These are phyloP conservation scores for Archocentrus centrarchus DNA, from an alignment of 2,113 vertebrate genomes.

Conservation along the genomic window DNA sequence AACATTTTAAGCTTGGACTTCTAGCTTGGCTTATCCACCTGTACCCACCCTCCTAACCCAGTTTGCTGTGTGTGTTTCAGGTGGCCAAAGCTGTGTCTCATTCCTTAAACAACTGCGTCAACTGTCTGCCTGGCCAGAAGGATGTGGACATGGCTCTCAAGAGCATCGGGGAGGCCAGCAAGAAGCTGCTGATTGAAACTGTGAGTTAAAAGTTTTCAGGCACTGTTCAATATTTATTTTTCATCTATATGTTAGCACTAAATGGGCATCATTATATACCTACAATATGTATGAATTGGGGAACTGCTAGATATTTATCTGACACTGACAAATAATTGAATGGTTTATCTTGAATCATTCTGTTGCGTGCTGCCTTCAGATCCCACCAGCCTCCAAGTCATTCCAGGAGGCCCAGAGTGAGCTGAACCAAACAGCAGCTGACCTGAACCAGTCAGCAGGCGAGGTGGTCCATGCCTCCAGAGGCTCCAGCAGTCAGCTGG, in stretches of 20 bases:
- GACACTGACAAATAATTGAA: neutral
- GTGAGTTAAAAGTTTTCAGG: constrained; percentile 78
- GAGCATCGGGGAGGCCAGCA: constrained; percentile 98
- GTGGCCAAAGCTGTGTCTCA: constrained; percentile 98
- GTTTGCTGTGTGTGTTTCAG: constrained; percentile 73
- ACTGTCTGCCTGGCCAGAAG: constrained; percentile 98
- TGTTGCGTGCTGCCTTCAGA: constrained; percentile 70
- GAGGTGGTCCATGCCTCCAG: constrained; percentile 96
- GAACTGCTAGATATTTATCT: neutral
- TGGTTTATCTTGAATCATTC: neutral
- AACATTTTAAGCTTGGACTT: constrained; percentile 37
- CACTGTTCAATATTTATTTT: too few relatives aligned
- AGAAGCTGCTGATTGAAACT: constrained; percentile 94
- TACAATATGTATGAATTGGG: neutral
- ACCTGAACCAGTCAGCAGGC: constrained; percentile 95
- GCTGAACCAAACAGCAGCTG: constrained; percentile 95
- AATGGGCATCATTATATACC: neutral
- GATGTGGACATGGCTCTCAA: constrained; percentile 98
- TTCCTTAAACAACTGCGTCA: constrained; percentile 97
- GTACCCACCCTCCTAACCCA: constrained; percentile 5
- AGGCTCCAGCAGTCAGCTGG: constrained; percentile 92
- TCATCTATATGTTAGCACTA: neutral
- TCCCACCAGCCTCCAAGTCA: constrained; percentile 91
- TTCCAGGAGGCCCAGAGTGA: constrained; percentile 97
- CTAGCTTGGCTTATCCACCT: neutral